Percentiles rank a stretch among this genome's conserved stretches.
Conservation (phyloP, 2,888 invertebrate genomes). For the Hesperia comma region DNA sequence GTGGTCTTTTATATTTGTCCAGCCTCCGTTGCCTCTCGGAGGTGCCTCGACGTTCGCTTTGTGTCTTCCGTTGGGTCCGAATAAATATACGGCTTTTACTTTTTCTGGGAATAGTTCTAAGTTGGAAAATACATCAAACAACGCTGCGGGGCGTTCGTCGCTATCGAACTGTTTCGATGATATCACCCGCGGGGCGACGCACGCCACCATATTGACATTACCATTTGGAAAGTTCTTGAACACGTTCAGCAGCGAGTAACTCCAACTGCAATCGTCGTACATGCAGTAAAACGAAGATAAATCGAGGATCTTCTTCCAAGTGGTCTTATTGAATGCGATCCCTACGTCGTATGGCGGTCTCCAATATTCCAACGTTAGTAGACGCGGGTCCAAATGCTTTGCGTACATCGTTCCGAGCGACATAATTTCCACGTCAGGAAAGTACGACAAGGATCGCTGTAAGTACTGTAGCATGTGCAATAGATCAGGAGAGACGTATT, state of each 20-base stretch:
- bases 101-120: conserved; percentile 46
- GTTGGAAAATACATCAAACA: not conserved
- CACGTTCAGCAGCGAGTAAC: conserved; percentile 55
- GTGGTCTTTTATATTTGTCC: conserved; percentile 57
- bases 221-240: conserved; percentile 47
- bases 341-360: conserved; percentile 54
- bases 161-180: conserved; percentile 44
- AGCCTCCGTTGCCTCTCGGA: conserved; percentile 54
- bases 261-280: conserved; percentile 61
- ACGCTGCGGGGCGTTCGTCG: conserved; percentile 1
- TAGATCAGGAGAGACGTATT: conserved; percentile 58
- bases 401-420: conserved; percentile 52
- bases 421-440: conserved; percentile 50
- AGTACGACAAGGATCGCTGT: conserved; percentile 43
- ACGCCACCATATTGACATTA: conserved; percentile 50
- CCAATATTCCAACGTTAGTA: conserved; percentile 57
- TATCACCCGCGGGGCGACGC: conserved; percentile 52
- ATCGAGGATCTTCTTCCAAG: conserved; percentile 52
- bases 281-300: conserved; percentile 51
- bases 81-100: conserved; percentile 50
- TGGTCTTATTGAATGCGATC: conserved; percentile 56
- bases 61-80: conserved; percentile 46
- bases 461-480: conserved; percentile 52
- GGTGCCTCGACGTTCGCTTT: conserved; percentile 39
- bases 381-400: conserved; percentile 45